A percentile compares a stretch with the other conserved stretches of the same genome.
Conservation (phyloP, 2,888 invertebrate species). For the Eupithecia dodoneata region DNA sequence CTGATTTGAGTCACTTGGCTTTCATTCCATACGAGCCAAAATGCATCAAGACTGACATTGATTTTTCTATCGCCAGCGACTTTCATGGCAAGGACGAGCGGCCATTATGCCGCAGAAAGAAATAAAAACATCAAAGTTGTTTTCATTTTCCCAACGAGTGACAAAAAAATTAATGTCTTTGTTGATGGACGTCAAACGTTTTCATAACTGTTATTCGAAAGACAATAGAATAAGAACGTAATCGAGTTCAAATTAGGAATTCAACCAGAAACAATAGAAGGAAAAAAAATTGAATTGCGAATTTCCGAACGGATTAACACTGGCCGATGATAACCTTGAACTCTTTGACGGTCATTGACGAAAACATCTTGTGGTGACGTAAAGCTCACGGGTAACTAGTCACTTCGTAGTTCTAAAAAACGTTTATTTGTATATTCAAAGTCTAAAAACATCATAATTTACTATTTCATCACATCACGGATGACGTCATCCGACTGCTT, state of each 20-base stretch:
- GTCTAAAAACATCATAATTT: neutral
- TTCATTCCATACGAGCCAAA: conserved; percentile 21
- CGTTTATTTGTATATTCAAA: neutral
- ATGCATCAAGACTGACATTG: conserved; percentile 17
- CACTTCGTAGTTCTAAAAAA: conserved; percentile 3
- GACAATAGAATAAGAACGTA: neutral
- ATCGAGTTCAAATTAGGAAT: conserved; percentile 32
- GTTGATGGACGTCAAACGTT: conserved; percentile 15
- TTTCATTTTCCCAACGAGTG: conserved; percentile 5
- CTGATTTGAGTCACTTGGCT: conserved; percentile 16
- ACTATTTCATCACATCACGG: neutral
- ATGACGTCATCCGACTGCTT: neutral
- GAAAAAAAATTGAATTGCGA: conserved; percentile 36
- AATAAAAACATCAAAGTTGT: conserved; percentile 18
- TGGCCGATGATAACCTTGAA: conserved; percentile 59
- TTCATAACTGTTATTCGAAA: conserved; percentile 1
- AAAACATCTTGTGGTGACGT: conserved; percentile 56
- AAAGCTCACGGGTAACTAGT: conserved; percentile 51
- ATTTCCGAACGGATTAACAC: conserved; percentile 38
- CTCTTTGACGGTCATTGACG: conserved; percentile 54
- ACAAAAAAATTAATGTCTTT: conserved; percentile 15
- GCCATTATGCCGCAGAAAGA: conserved; percentile 28
- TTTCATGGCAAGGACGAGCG: conserved; percentile 38
- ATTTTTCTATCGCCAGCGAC: conserved; percentile 21
- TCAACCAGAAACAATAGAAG: conserved; percentile 15